Conservation (phyloP, 2,113 vertebrate species). For the Neodontobutis hainanensis region DNA sequence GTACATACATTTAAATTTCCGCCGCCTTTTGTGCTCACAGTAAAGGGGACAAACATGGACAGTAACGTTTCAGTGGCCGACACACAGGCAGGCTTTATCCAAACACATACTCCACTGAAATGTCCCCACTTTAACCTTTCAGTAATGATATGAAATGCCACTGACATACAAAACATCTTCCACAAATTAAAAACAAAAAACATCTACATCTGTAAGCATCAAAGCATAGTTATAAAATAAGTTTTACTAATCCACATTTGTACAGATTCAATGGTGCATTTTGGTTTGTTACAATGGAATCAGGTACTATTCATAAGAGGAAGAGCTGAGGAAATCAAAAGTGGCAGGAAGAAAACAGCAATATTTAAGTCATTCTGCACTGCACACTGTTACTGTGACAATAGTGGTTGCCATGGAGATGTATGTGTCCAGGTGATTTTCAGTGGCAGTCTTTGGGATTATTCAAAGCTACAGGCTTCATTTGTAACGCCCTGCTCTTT, state of each 20-base stretch:
- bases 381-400: conserved; percentile 66
- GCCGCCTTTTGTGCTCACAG: conserved; percentile 80
- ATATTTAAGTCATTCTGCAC: conserved; percentile 76
- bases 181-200: conserved; percentile 65
- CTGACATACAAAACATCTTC: conserved; percentile 76
- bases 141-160: conserved; percentile 73
- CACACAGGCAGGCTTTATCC: conserved; percentile 9
- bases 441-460: conserved; percentile 76
- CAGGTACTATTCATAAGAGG: conserved; percentile 67
- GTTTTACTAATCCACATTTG: conserved; percentile 70
- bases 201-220: conserved; percentile 62
- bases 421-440: conserved; percentile 61
- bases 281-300: conserved; percentile 54
- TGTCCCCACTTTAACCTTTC: conserved; percentile 48
- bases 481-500: conserved; percentile 22
- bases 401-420: conserved; percentile 62
- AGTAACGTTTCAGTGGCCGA: conserved; percentile 57
- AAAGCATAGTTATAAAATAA: conserved; percentile 76
- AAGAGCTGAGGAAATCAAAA: conserved; percentile 52
- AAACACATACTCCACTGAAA: conserved; percentile 31
- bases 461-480: conserved; percentile 53
- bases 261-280: conserved; percentile 67
- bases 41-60: conserved; percentile 66
- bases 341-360: conserved; percentile 55
- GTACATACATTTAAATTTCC: conserved; percentile 78